Percentiles rank a stretch among this genome's conserved stretches.
Conservation (phyloP, 1,140 invertebrate genomes). For the Drosophila bifasciata region DNA sequence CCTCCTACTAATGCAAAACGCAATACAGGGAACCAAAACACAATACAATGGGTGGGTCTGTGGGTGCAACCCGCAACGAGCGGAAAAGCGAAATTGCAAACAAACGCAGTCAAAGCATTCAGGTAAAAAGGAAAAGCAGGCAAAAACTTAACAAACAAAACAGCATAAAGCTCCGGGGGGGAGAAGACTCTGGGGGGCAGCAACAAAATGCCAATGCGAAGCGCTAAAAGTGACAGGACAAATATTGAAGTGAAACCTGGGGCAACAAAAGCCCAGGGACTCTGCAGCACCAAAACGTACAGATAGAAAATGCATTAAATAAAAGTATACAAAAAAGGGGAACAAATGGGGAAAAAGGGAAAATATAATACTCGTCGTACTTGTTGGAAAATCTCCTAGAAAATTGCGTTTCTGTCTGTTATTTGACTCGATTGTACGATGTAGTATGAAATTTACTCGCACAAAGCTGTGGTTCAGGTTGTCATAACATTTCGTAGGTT, state of each 20-base stretch:
- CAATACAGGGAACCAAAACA: conserved; percentile 28
- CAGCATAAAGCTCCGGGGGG: background rate
- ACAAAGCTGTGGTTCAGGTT: no score
- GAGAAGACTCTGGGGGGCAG: no score
- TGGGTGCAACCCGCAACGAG: conserved; percentile 15
- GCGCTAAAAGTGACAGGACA: conserved; percentile 37
- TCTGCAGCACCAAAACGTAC: background rate
- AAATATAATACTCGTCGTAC: no score
- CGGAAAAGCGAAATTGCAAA: conserved; percentile 37
- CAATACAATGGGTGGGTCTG: conserved; percentile 21
- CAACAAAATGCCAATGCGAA: conserved; percentile 40
- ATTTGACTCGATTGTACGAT: no score
- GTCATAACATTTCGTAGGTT: no score
- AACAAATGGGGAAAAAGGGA: no score
- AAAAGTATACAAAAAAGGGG: conserved; percentile 1
- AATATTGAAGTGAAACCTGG: conserved; percentile 41
- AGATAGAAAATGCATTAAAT: conserved; percentile 15
- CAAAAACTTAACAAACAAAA: conserved; percentile 30
- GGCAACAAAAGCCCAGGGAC: conserved; percentile 19
- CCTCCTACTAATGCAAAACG: conserved; percentile 40
- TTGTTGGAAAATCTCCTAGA: no score
- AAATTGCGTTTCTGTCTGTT: no score
- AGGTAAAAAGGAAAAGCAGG: conserved; percentile 18
- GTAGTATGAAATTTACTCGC: no score
- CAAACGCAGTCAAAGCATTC: conserved; percentile 59